phyloP scores from a whole-genome alignment of 1,140 invertebrate species.

The Ceratosolen fusciceps region DNA sequence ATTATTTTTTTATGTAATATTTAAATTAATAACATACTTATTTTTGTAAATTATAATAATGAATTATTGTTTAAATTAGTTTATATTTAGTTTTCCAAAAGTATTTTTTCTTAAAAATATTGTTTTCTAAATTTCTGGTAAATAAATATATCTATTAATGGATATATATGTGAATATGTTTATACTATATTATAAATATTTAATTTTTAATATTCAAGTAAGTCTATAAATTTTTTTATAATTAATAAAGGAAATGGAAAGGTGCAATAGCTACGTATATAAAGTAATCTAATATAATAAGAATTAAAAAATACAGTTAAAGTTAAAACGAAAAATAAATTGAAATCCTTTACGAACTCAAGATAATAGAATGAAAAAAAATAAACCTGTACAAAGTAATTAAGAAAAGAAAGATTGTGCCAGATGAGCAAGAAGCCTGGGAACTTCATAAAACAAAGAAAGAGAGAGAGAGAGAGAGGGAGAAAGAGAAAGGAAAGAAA shows the following conservation, averaged over 20 bases:
- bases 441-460: neutral
- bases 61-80: too few species aligned
- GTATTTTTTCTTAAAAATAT: too few species aligned
- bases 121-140: too few species aligned
- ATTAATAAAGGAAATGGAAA: neutral
- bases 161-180: too few species aligned
- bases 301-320: neutral
- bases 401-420: constrained; percentile 1
- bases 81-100: too few species aligned
- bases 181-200: too few species aligned
- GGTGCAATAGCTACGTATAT: neutral
- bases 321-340: constrained; percentile 4
- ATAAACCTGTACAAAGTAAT: neutral
- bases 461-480: neutral
- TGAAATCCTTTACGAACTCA: neutral
- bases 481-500: neutral
- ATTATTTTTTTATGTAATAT: too few species aligned
- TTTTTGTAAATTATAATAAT: too few species aligned
- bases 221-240: too few species aligned
- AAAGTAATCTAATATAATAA: neutral
- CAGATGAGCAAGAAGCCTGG: neutral
- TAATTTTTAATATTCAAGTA: too few species aligned
- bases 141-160: too few species aligned
- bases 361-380: neutral
- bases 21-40: too few species aligned